Percentiles rank a stretch among this genome's conserved stretches.
Conservation (phyloP, 2,797 vertebrate species). For the Pangasius larnaudii region DNA sequence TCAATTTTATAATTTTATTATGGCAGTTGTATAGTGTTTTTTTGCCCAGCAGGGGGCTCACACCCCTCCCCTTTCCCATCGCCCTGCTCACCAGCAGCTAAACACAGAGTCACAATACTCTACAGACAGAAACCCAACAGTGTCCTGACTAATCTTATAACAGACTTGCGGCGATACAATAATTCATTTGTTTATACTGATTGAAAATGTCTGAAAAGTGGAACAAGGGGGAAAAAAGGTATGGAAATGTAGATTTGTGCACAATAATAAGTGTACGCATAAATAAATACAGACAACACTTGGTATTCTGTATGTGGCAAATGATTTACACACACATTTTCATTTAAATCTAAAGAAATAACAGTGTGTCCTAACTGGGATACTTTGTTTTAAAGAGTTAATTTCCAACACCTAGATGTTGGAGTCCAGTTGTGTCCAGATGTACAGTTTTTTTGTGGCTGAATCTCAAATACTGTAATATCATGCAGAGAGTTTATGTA, state of each 20-base stretch:
- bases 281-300: background rate
- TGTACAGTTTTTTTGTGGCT: background rate
- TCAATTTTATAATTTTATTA: too few relatives aligned
- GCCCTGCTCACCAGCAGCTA: too few relatives aligned
- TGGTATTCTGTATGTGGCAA: background rate
- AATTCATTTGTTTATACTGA: too few relatives aligned
- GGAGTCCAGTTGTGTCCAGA: too few relatives aligned
- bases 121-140: too few relatives aligned
- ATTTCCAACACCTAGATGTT: background rate
- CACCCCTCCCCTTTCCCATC: too few relatives aligned
- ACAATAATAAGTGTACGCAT: background rate
- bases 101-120: too few relatives aligned
- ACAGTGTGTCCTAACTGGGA: background rate
- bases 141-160: too few relatives aligned
- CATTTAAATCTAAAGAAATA: background rate
- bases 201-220: too few relatives aligned
- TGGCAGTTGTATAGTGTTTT: too few relatives aligned
- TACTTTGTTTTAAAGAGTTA: background rate
- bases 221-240: background rate
- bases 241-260: background rate
- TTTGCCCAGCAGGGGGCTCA: too few relatives aligned
- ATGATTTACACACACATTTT: background rate
- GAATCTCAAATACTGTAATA: background rate
- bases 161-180: too few relatives aligned
- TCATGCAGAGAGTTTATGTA: background rate